Base-by-base conservation (phyloP, 92 coral and sea anemone genomes). In the Porites lobata region DNA sequence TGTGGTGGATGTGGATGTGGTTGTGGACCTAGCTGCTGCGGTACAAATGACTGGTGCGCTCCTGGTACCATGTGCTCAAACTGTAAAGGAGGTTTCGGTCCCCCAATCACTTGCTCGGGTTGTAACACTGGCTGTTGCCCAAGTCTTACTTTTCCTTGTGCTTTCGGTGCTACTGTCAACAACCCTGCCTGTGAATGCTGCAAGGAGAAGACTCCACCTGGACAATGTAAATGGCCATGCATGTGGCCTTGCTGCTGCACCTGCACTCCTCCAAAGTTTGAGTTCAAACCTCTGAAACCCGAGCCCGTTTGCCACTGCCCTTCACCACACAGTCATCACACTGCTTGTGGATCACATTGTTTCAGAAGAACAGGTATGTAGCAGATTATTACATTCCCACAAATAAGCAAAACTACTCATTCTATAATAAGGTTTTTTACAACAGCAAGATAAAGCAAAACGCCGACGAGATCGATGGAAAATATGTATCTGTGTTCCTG, bases 161-260 rank as follows among this genome's bases (percentile, higher is more conserved):
- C 92, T 5, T 94, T 94, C 81, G 97, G 97, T 2, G 97, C 97
- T 38, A 92, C 95, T 68, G 93, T 90, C 58, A 94, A 94, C 90
- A 94, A 94, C 69, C 97, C 97, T 10, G 93, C 93, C 38, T 94
- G 97, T 76, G 97, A 94, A 54, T 94, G 95, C 65, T 95, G 98
- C 82, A 85, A 86, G 78, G 93, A 95, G 85, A 91, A 91, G 89
- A 94, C 98, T 56, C 96, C 96, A 26, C 94, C 94, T 5, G 98
- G 98, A 53, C 90, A 93, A 80, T 95, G 98, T 89, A 95, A 95
- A 86, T 95, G 98, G 98, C 98, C 98, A 12, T 95, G 98, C 83
- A 94, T 94, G 95, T 95, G 98, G 98, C 98, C 98, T 18, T 95
- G 98, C 91, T 95, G 98, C 91, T 95, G 98, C 76, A 92, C 92